Conservation (phyloP, 2,113 vertebrate species). For the Austrofundulus limnaeus region DNA sequence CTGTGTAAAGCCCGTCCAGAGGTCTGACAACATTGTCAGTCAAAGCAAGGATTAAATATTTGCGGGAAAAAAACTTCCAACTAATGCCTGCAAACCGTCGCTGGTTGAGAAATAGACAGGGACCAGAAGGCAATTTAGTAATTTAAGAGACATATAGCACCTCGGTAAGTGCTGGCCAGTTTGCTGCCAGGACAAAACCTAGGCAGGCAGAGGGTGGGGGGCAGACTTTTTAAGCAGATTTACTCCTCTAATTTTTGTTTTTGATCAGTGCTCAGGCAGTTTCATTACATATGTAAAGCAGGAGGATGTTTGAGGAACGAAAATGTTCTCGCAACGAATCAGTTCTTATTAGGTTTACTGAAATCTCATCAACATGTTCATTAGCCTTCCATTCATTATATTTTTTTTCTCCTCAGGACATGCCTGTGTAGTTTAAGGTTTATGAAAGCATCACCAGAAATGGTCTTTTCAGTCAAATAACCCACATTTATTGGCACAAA, state of each 20-base stretch:
- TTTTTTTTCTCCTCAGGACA: conserved; percentile 53
- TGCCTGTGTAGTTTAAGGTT: conserved; percentile 71
- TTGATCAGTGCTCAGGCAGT: conserved; percentile 70
- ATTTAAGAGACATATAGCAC: conserved; percentile 72
- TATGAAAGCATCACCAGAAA: conserved; percentile 71
- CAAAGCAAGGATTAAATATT: conserved; percentile 80
- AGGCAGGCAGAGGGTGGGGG: conserved; percentile 44
- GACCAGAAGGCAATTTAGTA: conserved; percentile 63
- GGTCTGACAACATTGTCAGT: conserved; percentile 89
- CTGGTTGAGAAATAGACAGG: conserved; percentile 21
- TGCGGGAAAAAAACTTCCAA: conserved; percentile 67
- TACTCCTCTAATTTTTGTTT: conserved; percentile 73
- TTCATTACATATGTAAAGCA: conserved; percentile 75
- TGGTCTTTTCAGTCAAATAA: conserved; percentile 74
- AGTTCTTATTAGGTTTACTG: conserved; percentile 72
- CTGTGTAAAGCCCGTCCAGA: conserved; percentile 86
- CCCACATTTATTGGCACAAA: conserved; percentile 68
- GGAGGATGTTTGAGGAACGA: conserved; percentile 43
- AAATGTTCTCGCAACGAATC: conserved; percentile 66
- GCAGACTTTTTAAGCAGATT: conserved; percentile 73
- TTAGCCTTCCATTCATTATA: conserved; percentile 69
- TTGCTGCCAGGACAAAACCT: conserved; percentile 65
- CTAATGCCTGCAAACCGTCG: conserved; percentile 62
- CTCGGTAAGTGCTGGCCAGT: conserved; percentile 67
- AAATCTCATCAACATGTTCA: conserved; percentile 73